These are phyloP conservation scores for Labeo rohita DNA, from an alignment of 2,113 vertebrate genomes.

Conservation along the genomic window DNA sequence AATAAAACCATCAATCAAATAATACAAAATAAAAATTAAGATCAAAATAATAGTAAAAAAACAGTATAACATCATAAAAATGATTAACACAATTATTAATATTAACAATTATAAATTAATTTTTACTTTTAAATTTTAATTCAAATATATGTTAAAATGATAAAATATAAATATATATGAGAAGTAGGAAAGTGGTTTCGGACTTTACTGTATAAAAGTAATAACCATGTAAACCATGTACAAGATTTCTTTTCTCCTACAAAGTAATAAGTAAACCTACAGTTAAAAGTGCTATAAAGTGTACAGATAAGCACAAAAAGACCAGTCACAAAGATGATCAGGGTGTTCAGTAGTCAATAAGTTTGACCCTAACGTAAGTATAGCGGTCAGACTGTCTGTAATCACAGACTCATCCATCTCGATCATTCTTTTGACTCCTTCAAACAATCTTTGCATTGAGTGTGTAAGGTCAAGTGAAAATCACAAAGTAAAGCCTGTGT, in stretches of 20 bases:
- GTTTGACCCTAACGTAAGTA: background rate
- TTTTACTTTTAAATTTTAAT: no score
- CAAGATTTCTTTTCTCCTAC: background rate
- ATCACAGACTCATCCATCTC: slow-evolving; percentile 16
- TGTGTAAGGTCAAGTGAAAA: slow-evolving; percentile 49
- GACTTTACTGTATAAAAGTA: background rate
- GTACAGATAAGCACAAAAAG: background rate
- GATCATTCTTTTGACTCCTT: slow-evolving; percentile 7
- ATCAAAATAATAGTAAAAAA: no score
- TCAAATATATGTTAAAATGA: background rate
- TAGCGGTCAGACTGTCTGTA: slow-evolving; percentile 16
- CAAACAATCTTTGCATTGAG: slow-evolving; percentile 29
- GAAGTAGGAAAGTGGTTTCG: no score
- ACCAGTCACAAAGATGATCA: no score
- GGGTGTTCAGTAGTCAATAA: background rate
- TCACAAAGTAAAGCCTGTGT: slow-evolving; percentile 46
- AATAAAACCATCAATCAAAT: no score
- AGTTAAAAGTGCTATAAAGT: background rate
- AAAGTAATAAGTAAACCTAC: background rate
- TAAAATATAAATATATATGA: background rate
- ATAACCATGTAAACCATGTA: background rate
- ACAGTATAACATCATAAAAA: background rate
- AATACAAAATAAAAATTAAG: no score
- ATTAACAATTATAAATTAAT: no score
- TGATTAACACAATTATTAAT: background rate